Conservation (phyloP, 2,888 invertebrate species). For the Heliconius ethilla region DNA sequence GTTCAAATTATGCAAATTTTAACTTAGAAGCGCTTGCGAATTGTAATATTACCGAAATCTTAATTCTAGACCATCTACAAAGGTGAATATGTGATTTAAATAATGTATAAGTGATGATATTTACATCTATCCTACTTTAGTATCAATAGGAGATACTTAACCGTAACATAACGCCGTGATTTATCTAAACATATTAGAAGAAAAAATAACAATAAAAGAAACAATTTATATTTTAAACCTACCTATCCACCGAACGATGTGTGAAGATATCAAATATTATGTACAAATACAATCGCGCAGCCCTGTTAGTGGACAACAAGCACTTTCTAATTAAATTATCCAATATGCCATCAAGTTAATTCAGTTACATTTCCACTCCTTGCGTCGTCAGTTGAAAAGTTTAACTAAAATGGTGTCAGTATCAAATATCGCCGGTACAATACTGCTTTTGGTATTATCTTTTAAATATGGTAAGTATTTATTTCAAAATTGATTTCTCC, state of each 20-base stretch:
- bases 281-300: background rate
- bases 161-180: too few relatives aligned
- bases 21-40: slow-evolving; percentile 21
- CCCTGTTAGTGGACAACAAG: slow-evolving; percentile 32
- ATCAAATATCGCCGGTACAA: slow-evolving; percentile 29
- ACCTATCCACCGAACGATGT: too few relatives aligned
- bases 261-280: background rate
- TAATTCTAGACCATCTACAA: background rate
- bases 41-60: slow-evolving; percentile 28
- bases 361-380: slow-evolving; percentile 32
- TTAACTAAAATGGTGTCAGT: slow-evolving; percentile 42
- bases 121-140: background rate
- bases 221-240: background rate
- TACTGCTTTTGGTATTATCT: slow-evolving; percentile 35
- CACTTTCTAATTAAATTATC: slow-evolving; percentile 44
- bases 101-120: background rate
- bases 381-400: slow-evolving; percentile 29
- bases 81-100: slow-evolving; percentile 11
- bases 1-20: slow-evolving; percentile 48
- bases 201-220: too few relatives aligned
- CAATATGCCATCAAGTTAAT: slow-evolving; percentile 38
- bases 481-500: background rate
- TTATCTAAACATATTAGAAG: too few relatives aligned
- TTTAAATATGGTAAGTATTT: slow-evolving; percentile 46
- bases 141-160: background rate